phyloP scores from a whole-genome alignment of 2,113 vertebrate species.

The Syrrhaptes paradoxus region DNA sequence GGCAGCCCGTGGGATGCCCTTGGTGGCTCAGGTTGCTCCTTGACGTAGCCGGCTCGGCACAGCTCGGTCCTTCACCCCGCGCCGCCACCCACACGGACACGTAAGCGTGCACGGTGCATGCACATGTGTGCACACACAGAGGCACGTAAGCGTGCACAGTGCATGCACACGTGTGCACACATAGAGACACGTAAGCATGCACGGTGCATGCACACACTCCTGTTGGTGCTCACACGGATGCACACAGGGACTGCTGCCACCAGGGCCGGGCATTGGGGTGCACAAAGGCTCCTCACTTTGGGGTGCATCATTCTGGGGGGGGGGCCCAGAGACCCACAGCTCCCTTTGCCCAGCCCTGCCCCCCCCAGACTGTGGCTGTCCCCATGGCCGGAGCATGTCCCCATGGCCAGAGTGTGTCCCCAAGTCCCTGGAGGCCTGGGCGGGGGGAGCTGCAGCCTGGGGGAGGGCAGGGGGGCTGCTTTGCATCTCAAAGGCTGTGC shows the following conservation, averaged over 20 bases:
- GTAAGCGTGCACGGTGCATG: fast-evolving
- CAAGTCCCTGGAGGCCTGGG: not conserved
- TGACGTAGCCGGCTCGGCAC: not conserved
- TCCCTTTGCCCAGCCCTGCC: not conserved
- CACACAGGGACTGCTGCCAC: too few relatives aligned
- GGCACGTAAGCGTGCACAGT: not conserved
- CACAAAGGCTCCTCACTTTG: not conserved
- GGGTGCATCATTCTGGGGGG: not conserved
- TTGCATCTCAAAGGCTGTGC: constrained; percentile 52
- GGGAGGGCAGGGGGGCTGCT: not conserved
- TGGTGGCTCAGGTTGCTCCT: constrained; percentile 32
- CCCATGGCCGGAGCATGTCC: too few relatives aligned
- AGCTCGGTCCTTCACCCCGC: not conserved
- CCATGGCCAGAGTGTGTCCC: not conserved
- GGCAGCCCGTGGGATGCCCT: not conserved
- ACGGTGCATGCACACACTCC: too few relatives aligned
- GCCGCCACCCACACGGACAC: not conserved
- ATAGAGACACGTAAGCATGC: too few relatives aligned
- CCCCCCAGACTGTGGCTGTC: too few relatives aligned
- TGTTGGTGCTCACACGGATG: too few relatives aligned
- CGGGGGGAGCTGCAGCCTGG: not conserved
- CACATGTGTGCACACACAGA: not conserved
- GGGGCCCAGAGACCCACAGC: not conserved
- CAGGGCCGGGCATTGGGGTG: not conserved
- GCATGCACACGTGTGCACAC: not conserved